A percentile compares a stretch with the other conserved stretches of the same genome.
phyloP scores from a whole-genome alignment of 2,797 vertebrate genomes.

The Anguilla pacifica region DNA sequence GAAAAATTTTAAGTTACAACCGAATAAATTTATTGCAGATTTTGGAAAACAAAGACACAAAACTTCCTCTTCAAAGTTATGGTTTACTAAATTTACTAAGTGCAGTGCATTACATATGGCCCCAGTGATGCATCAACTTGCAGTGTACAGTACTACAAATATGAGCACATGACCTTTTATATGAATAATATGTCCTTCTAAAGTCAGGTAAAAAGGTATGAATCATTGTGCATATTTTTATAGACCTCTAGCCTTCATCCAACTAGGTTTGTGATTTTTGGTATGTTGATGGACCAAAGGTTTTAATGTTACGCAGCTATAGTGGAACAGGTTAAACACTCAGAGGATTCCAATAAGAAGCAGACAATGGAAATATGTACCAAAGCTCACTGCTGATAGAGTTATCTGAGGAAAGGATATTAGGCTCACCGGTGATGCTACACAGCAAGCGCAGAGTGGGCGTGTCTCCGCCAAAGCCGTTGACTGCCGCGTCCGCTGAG shows the following conservation, averaged over 20 bases:
- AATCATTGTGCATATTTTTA: neutral
- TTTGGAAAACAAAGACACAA: neutral
- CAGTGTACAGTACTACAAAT: neutral
- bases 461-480: constrained; percentile 87
- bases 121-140: neutral
- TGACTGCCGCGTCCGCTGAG: constrained; percentile 79
- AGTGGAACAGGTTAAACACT: neutral
- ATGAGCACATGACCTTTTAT: neutral
- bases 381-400: neutral
- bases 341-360: neutral
- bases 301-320: neutral
- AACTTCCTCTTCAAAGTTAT: neutral
- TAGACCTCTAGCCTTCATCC: neutral
- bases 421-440: constrained; percentile 90
- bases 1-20: neutral
- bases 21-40: neutral
- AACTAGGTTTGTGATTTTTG: neutral
- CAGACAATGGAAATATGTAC: neutral
- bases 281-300: neutral
- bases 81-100: neutral
- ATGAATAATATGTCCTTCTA: neutral
- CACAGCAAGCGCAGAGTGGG: constrained; percentile 92
- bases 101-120: neutral
- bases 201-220: neutral
- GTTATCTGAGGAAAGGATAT: neutral